Conservation (phyloP, 2,797 vertebrate species). For the Streptopelia turtur region DNA sequence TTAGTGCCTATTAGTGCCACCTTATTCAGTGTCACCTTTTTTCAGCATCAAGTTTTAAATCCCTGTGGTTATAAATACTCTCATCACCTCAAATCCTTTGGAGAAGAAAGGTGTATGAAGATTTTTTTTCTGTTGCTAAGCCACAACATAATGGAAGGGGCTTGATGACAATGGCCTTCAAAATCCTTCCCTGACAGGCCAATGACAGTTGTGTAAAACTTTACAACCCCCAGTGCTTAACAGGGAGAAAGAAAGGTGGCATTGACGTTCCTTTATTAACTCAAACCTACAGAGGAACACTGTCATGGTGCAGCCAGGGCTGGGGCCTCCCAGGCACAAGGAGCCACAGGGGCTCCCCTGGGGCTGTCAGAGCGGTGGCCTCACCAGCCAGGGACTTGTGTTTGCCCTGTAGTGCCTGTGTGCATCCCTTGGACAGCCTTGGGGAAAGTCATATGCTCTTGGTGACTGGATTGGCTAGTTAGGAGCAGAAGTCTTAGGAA, state of each 20-base stretch:
- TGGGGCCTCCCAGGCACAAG: rapidly evolving
- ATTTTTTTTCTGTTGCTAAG: neutral
- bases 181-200: neutral
- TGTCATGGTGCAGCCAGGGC: neutral
- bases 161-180: neutral
- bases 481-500: neutral
- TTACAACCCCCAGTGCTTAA: neutral
- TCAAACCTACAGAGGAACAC: neutral
- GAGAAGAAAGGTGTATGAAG: neutral
- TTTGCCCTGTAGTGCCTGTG: neutral
- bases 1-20: neutral
- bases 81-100: neutral
- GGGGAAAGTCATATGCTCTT: rapidly evolving
- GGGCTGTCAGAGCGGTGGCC: neutral
- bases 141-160: neutral
- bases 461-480: neutral
- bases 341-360: neutral
- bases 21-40: neutral
- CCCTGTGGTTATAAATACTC: neutral
- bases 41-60: neutral
- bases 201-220: neutral
- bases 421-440: neutral
- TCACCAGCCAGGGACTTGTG: neutral
- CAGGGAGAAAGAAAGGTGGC: neutral
- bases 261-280: neutral